Evolutionary conservation across 2,888 invertebrate species (phyloP).

Genomic region (Epinotia nisella): DNA sequence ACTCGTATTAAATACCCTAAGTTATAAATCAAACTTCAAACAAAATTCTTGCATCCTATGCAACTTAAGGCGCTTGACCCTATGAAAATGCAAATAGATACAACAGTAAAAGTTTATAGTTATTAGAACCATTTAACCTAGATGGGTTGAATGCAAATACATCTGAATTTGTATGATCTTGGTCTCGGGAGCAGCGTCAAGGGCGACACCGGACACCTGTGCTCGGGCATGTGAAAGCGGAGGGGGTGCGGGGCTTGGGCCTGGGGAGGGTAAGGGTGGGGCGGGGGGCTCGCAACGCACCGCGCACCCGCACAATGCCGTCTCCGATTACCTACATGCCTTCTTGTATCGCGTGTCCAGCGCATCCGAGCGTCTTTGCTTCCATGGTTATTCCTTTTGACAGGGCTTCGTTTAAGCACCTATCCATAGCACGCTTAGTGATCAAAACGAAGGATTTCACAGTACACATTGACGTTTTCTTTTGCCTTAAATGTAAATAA

Average conservation of each 20-base stretch:
- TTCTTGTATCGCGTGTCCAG: slow-evolving; percentile 77
- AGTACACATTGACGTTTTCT: not conserved
- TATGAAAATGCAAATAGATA: not conserved
- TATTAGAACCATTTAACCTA: not conserved
- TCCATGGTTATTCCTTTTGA: slow-evolving; percentile 74
- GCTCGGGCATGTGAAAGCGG: slow-evolving; percentile 82
- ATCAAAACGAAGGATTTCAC: slow-evolving; percentile 49
- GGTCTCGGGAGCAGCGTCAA: slow-evolving; percentile 76
- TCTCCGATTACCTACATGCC: slow-evolving; percentile 80
- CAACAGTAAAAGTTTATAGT: not conserved
- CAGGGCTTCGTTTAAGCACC: slow-evolving; percentile 66
- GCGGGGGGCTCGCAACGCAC: slow-evolving; percentile 72
- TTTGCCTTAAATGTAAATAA: not conserved
- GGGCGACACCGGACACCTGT: slow-evolving; percentile 83
- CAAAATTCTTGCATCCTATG: too few species aligned
- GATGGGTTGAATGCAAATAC: slow-evolving; percentile 32
- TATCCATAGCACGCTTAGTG: slow-evolving; percentile 63
- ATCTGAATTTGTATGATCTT: slow-evolving; percentile 59
- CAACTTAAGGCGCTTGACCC: too few species aligned
- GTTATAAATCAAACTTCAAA: not conserved
- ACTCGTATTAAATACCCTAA: not conserved
- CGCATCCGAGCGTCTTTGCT: slow-evolving; percentile 62
- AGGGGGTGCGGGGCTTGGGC: slow-evolving; percentile 51
- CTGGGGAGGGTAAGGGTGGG: slow-evolving; percentile 49
- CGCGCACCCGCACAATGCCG: slow-evolving; percentile 80